These are phyloP conservation scores for Malaclemys terrapin DNA, from an alignment of 2,113 vertebrate genomes.

Conservation along the genomic window DNA sequence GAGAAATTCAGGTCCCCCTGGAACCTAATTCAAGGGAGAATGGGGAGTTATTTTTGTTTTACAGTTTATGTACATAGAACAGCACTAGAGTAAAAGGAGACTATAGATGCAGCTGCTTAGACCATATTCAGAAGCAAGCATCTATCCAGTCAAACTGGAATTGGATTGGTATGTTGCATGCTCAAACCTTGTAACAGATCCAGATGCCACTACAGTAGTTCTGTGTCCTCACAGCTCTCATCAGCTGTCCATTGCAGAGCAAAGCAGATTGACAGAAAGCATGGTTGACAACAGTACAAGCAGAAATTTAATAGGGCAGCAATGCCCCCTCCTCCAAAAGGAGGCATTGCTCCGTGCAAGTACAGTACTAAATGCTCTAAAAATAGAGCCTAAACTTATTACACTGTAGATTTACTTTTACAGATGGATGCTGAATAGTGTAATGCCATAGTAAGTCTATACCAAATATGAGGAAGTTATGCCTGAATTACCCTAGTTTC, in stretches of 20 bases:
- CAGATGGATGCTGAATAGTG: background rate
- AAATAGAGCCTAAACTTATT: constrained; percentile 23
- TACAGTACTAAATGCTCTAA: constrained; percentile 7
- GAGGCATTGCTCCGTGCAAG: background rate
- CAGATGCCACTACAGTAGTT: background rate
- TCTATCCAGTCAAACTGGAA: background rate
- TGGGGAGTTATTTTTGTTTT: background rate
- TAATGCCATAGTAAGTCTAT: background rate
- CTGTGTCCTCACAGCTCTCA: accelerated
- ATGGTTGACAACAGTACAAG: background rate
- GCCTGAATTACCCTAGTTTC: background rate
- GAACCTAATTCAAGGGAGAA: too few relatives aligned
- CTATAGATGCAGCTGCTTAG: accelerated
- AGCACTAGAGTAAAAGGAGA: background rate
- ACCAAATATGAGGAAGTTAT: constrained; percentile 29
- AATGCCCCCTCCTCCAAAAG: background rate
- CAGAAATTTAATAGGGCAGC: accelerated
- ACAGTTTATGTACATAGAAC: background rate
- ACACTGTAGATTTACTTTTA: constrained; percentile 49
- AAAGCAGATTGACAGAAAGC: background rate
- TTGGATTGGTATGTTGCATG: accelerated
- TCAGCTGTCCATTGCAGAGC: accelerated
- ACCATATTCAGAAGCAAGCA: accelerated
- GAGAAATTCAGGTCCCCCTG: background rate
- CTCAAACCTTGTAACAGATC: too few relatives aligned